Base-by-base conservation (phyloP, 2,888 invertebrate species). In the Trilocha varians region DNA sequence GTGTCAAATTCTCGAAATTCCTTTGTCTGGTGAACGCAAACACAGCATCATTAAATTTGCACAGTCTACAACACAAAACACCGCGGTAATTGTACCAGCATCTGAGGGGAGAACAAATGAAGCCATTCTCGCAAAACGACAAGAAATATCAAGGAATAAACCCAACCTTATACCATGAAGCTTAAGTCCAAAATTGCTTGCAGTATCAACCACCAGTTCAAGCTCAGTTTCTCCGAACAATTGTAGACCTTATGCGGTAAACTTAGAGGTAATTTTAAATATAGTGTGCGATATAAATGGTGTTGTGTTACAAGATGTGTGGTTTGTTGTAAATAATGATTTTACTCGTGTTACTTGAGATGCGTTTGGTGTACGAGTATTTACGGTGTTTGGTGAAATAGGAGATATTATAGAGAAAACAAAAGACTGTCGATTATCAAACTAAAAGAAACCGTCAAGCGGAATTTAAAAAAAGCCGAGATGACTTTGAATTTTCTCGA, bases 271-370 rank as follows among this genome's bases (percentile, higher is more conserved):
- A 16, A 16, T 15, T 33, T 43, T 40, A 38, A 38, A 25, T 16
- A 48, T 49, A 35, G 48, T 46, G 55, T 50, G 55, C 53, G 43
- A 48, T 43, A 38, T 42, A 43, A 38, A 43, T 35, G 50, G 65
- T 48, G 55, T 67, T 52, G 47, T 50, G 56, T 62, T 62, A 46
- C 42, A 53, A 55, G 56, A 62, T 62, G 66, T 71, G 69, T 69
- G 71, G 74, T 72, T 71, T 67, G 64, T 50, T 62, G 65, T 65
- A 63, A 72, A 63, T 74, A 74, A 73, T 65, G 62, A 59, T 61
- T 46, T 52, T 38, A 34, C n/a, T 32, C 35, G 35, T 13, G 38
- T 42, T 38, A 13, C 34, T 42, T 11, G 25, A 25, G 25, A 25
- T 11, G 25, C 11, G 25, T 25, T 25, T 25, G 25, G 8, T 25